Conservation (phyloP, 2,888 invertebrate species). For the Eilema caniola region DNA sequence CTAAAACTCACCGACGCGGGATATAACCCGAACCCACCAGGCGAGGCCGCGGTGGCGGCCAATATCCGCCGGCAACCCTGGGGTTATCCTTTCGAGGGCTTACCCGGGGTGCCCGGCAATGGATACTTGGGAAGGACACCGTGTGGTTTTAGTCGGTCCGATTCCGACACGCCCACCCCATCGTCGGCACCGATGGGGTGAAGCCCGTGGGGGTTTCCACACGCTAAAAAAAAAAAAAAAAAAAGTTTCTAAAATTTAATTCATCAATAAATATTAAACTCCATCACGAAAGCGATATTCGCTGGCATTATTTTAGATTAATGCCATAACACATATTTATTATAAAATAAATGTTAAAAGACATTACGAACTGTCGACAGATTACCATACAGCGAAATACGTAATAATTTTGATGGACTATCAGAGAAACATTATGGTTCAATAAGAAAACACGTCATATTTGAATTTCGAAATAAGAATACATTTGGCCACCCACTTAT, state of each 20-base stretch:
- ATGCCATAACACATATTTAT: not conserved
- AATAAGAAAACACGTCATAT: constrained; percentile 13
- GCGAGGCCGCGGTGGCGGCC: no score
- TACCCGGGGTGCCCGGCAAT: no score
- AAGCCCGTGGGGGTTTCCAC: no score
- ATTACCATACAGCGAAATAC: not conserved
- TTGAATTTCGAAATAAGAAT: constrained; percentile 53
- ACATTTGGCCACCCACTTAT: constrained; percentile 48
- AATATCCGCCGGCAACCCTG: no score
- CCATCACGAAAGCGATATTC: not conserved
- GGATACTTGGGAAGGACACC: no score
- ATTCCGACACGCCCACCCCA: no score
- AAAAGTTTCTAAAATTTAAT: not conserved
- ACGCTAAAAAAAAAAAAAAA: no score
- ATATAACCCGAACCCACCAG: no score
- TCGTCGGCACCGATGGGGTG: no score
- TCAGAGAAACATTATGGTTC: not conserved
- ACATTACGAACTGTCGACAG: constrained; percentile 2
- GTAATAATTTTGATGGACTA: not conserved
- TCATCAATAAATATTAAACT: not conserved
- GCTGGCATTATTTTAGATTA: not conserved
- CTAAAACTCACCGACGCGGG: no score
- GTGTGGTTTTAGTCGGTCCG: no score
- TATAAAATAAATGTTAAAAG: constrained; percentile 6
- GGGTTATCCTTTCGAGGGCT: no score